Base-by-base conservation (phyloP, 2,888 invertebrate species). In the Celastrina argiolus region DNA sequence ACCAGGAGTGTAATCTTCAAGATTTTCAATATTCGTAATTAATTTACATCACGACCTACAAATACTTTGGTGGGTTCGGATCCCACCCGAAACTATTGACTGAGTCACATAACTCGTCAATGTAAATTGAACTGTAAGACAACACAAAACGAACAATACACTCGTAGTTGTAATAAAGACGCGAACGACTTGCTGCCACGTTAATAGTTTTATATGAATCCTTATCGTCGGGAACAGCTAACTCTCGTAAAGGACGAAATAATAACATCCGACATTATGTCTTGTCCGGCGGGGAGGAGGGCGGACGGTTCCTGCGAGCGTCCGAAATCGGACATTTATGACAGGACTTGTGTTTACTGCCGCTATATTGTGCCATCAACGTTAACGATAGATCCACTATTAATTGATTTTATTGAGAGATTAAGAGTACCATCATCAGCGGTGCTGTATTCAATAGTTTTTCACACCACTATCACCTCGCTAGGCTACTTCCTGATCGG, bases 321-420 rank as follows among this genome's bases (percentile, higher is more conserved):
- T 51, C 22, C 51, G 51, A 51, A 51, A 51, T 51, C 51, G 4
- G 22, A 51, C 26, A 22, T 51, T 14, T 51, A 51, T 51, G 22
- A 8, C 22, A 51, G 26, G 51, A 51, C 51, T 51, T 51, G 51
- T 51, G 22, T 51, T 51, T 51, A 51, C 51, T 51, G 51, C 22
- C 51, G 51, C 22, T 51, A 51, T 51, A 51, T 51, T 51, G 51
- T 51, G 26, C 22, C 51, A 26, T 51, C 51, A 51, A 51, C 51
- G 26, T 51, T 51, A 26, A 51, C 51, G 51, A 51, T 51, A 51
- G 51, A 26, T 51, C 51, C 14, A 51, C 51, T 51, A 51, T 51
- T 51, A 51, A 51, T 51, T 51, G 51, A 26, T 51, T 51, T 51
- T 51, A 51, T 51, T 26, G 22, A 14, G 12, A 51, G 26, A 51